Base-by-base conservation (phyloP, 1,140 invertebrate species). In the Pachypsylla venusta region DNA sequence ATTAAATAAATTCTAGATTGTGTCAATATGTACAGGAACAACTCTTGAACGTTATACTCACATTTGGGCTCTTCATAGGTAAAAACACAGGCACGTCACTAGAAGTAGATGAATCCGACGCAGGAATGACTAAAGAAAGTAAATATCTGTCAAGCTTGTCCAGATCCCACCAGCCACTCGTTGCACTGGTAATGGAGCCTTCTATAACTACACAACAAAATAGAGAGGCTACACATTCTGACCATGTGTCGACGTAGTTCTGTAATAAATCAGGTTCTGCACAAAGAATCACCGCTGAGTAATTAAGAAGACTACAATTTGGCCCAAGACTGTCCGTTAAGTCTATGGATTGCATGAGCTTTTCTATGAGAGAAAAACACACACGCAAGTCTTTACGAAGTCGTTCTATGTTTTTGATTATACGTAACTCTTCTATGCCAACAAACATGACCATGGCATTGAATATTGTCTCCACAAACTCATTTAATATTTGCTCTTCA, bases 71-170 rank as follows among this genome's bases (percentile, higher is more conserved):
- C 70, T 81, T 87, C 42, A 82, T 76, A 5, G 88, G 87, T 25
- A 91, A 73, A 73, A 85, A 93, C 7, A 91, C 79, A 7, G 87
- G 82, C 35, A 88, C 76, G 70, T 92, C 88, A 64, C 81, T 75
- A 0, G 81, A 74, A 1, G 82, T 80, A 22, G 78, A 80, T 56
- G 76, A 76, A 65, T 77, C 77, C 63, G 85, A 80, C 2, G 77
- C 72, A 2, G 76, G 74, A 1, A 84, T 77, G 24, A 87, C 72
- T 30, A 84, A 71, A 0, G 81, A 75, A 22, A 93, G 68, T 14
- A 92, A 73, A 66, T 86, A 81, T 53, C 83, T 77, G 73, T 91
- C 88, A 56, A 79, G 76, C 1, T 80, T 71, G 58, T 84, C 76
- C 35, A 92, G 71, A 40, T 77, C 77, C 79, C 81, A 84, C 81